Evolutionary conservation across 2,797 vertebrate species (phyloP), one percentile per base, ranked within the genome.

Genomic region (Neosilurus hyrtlii): DNA sequence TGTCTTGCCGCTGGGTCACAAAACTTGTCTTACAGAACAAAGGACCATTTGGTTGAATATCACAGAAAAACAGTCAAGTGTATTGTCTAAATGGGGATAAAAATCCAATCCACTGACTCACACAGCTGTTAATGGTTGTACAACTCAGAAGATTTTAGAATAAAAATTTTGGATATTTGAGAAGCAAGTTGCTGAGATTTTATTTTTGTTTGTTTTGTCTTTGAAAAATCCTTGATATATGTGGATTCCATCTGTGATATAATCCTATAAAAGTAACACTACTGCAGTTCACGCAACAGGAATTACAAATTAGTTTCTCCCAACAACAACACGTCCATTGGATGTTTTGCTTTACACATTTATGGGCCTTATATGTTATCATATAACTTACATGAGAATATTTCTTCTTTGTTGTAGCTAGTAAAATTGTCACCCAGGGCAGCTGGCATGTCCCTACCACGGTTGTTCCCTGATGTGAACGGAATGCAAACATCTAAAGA

Each of bases 401-500:
- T 24, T 14, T 11, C 65, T 67, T 67, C 26, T 35, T 30, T n/a
- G 75, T 51, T 63, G 67, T 35, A 56, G 43, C 35, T 86, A 81
- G 84, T 87, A 82, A 4, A 86, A 84, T 65, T 88, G 87, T 92
- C 89, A 86, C 80, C 68, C 80, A 76, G 86, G 91, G 83, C n/a
- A 74, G 9, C 82, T 80, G 81, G 90, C 84, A 86, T 85, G 70
- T 81, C 76, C 74, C 83, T 80, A 85, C 81, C 83, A 86, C 80
- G 1, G 0, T 82, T 84, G 54, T 80, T 83, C 89, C 90, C 91
- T 87, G 84, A 11, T 2, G 90, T 86, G 91, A 89, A 63, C 86
- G 90, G 89, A 93, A 94, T 93, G 89, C 84, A 87, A 87, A 86
- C 86, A 61, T 89, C 5, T 0, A 80, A 73, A 76, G 70, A 86